Percentiles rank a stretch among this genome's conserved stretches.
Conservation (phyloP, 2,888 invertebrate species). For the Sesamia inferens region DNA sequence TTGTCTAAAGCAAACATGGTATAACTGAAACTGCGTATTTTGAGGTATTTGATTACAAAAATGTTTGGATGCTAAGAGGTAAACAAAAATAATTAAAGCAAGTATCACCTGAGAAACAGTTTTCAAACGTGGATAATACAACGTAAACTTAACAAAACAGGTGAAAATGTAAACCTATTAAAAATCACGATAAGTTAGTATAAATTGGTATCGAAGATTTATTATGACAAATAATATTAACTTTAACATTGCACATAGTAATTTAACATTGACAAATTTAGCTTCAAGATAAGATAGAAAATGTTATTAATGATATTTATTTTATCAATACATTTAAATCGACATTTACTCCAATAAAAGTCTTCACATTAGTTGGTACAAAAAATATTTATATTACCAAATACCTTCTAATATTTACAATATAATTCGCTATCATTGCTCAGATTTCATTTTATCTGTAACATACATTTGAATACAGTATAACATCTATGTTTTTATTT, state of each 20-base stretch:
- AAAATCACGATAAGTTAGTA: neutral
- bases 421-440: constrained; percentile 62
- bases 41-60: constrained; percentile 13
- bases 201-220: constrained; percentile 8
- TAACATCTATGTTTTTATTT: constrained; percentile 71
- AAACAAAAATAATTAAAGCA: neutral
- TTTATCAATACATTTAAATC: constrained; percentile 37
- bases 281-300: constrained; percentile 24
- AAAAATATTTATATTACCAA: constrained; percentile 60
- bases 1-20: neutral
- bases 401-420: constrained; percentile 59
- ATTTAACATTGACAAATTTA: constrained; percentile 28
- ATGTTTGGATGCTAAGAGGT: neutral
- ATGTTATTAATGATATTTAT: constrained; percentile 7
- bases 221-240: constrained; percentile 13
- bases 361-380: constrained; percentile 47
- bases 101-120: neutral
- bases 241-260: constrained; percentile 3
- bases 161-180: neutral
- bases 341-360: constrained; percentile 40
- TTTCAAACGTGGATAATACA: neutral
- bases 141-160: constrained; percentile 24
- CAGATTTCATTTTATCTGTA: constrained; percentile 66
- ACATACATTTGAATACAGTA: constrained; percentile 70
- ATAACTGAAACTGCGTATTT: constrained; percentile 25